These are phyloP conservation scores for Andrena haemorrhoa DNA, from an alignment of 2,888 invertebrate species.

Conservation along the genomic window DNA sequence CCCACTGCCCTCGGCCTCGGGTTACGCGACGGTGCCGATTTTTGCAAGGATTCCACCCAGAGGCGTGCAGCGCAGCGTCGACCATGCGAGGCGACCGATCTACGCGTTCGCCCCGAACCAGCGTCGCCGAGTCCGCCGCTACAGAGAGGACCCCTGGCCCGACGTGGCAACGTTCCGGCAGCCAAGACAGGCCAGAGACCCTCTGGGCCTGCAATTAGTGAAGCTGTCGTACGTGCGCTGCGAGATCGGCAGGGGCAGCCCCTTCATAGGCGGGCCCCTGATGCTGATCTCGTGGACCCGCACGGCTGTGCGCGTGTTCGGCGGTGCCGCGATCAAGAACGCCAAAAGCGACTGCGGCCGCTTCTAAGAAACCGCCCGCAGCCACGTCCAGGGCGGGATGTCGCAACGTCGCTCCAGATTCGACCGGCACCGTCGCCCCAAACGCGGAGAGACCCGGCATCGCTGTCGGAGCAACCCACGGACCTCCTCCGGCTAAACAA, in stretches of 20 bases:
- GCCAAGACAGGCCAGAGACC: slow-evolving; percentile 25
- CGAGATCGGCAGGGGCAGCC: slow-evolving; percentile 85
- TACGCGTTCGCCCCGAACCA: neutral
- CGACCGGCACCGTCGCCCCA: neutral
- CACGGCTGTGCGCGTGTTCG: slow-evolving; percentile 89
- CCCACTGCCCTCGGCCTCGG: neutral
- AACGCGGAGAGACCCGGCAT: neutral
- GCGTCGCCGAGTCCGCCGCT: neutral
- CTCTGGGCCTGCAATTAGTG: slow-evolving; percentile 85
- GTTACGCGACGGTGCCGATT: slow-evolving; percentile 14
- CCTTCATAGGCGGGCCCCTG: slow-evolving; percentile 82
- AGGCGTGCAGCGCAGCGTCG: slow-evolving; percentile 22
- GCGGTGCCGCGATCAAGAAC: slow-evolving; percentile 88
- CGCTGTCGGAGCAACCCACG: neutral
- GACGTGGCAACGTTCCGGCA: neutral
- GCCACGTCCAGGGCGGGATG: no score
- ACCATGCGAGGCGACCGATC: neutral
- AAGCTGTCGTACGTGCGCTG: slow-evolving; percentile 85
- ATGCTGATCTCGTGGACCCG: slow-evolving; percentile 89
- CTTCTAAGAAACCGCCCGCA: slow-evolving; percentile 76
- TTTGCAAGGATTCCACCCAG: slow-evolving; percentile 16
- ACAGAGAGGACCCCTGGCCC: neutral
- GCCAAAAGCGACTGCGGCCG: slow-evolving; percentile 87
- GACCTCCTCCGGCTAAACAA: neutral
- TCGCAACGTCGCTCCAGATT: neutral